Evolutionary conservation across 2,797 vertebrate genomes (phyloP).

Genomic region (Hydrophis major): DNA sequence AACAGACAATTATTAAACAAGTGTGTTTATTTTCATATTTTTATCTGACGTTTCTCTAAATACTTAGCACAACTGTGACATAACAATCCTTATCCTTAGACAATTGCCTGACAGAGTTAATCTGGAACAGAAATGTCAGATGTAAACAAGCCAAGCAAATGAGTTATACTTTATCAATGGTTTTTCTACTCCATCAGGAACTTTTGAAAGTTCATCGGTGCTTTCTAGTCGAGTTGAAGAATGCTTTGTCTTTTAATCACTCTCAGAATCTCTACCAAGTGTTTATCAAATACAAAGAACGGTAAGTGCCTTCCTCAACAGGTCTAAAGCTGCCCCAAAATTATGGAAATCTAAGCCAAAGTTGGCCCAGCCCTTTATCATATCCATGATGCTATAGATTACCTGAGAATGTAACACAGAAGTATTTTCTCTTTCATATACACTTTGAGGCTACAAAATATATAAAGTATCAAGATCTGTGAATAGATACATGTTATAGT

Average conservation of each 20-base stretch:
- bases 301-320: conserved; percentile 64
- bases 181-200: conserved; percentile 70
- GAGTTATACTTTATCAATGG: neutral
- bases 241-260: conserved; percentile 64
- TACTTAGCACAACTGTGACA: neutral
- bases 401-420: neutral
- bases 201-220: conserved; percentile 76
- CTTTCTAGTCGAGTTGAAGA: conserved; percentile 78
- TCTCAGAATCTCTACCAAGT: conserved; percentile 79
- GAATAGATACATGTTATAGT: neutral
- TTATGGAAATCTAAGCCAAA: neutral
- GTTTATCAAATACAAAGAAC: conserved; percentile 88
- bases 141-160: neutral
- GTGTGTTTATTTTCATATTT: neutral
- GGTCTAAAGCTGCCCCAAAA: neutral
- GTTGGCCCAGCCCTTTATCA: neutral
- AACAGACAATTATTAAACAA: neutral
- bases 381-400: neutral
- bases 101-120: neutral
- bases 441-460: neutral
- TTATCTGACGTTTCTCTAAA: neutral
- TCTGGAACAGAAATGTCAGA: neutral
- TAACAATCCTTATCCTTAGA: neutral
- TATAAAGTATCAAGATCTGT: neutral
- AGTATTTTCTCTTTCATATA: neutral